Conservation (phyloP, 2,888 invertebrate species). For the Mactromeris polynyma region DNA sequence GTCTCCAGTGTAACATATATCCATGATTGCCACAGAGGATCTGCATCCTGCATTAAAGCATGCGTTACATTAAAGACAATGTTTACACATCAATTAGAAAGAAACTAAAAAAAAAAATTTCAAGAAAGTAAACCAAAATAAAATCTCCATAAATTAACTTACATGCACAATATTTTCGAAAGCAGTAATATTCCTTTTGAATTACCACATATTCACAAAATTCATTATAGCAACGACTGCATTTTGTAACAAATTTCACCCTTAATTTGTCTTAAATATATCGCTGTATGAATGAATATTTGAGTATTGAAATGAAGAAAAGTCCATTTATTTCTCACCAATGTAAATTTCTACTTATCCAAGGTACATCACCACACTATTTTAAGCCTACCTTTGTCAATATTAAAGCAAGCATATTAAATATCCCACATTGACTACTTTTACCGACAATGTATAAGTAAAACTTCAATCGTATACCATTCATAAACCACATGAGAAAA, state of each 20-base stretch:
- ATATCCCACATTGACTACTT: not conserved
- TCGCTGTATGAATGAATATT: not conserved
- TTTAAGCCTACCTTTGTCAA: slow-evolving; percentile 9
- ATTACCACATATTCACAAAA: not conserved
- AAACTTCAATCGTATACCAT: not conserved
- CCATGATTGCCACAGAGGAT: too few relatives aligned
- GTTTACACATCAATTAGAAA: too few relatives aligned
- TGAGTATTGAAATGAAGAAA: not conserved
- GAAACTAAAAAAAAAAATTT: too few relatives aligned
- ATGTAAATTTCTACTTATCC: not conserved
- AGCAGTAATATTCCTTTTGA: not conserved
- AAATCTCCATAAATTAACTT: too few relatives aligned
- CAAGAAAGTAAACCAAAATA: too few relatives aligned
- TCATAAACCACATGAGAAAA: slow-evolving; percentile 12
- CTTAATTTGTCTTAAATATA: not conserved
- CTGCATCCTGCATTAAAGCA: too few relatives aligned
- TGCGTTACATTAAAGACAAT: too few relatives aligned
- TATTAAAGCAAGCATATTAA: slow-evolving; percentile 7
- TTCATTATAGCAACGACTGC: not conserved
- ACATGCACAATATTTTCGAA: too few relatives aligned
- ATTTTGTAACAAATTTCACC: not conserved
- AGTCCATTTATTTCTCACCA: not conserved
- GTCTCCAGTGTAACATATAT: too few relatives aligned
- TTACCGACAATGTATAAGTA: not conserved
- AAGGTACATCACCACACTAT: not conserved